Base-by-base conservation (phyloP, 2,113 vertebrate species). In the Bujurquina vittata region DNA sequence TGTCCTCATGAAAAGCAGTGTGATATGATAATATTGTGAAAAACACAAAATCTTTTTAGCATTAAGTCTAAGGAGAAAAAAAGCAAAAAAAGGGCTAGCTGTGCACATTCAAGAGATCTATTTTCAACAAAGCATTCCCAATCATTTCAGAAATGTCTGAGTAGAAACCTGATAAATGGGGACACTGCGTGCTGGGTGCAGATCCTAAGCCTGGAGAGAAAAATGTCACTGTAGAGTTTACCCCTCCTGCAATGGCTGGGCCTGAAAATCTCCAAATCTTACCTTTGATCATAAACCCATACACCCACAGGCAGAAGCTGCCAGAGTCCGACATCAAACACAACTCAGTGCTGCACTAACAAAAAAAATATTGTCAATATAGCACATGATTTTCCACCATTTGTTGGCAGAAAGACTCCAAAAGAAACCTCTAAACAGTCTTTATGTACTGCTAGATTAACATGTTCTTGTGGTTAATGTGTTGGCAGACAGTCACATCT, bases 291-390 rank as follows among this genome's bases (percentile, higher is more conserved):
- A 74, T 31, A 79, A 58, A 67, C 69, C 56, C 40, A 62, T 3
- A 59, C 22, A 61, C 49, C 61, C 76, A 73, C 10, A 18, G 65
- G 82, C 82, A 73, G 76, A 83, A 74, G 62, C 79, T 61, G 75
- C 59, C 80, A 8, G 57, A 81, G 72, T 87, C 61, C 49, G 58
- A 85, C 87, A 72, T 89, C 84, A 83, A 91, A 87, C 77, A 52
- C 60, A 72, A 59, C 69, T 37, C 72, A 80, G 22, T 10, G 43
- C 54, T 43, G 52, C 20, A 29, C 33, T 78, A 37, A 31, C 20
- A 35, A 35, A 33, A 87, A 35, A 85, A 75, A 75, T 2, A 40
- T 62, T 3, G 26, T 31, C 33, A 40, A 7, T 43, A 18, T 22
- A 17, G 23, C 31, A 4, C 18, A 49, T 18, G 23, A 57, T 75